Evolutionary conservation across 2,797 vertebrate genomes (phyloP).

Genomic region (Moxostoma hubbsi): DNA sequence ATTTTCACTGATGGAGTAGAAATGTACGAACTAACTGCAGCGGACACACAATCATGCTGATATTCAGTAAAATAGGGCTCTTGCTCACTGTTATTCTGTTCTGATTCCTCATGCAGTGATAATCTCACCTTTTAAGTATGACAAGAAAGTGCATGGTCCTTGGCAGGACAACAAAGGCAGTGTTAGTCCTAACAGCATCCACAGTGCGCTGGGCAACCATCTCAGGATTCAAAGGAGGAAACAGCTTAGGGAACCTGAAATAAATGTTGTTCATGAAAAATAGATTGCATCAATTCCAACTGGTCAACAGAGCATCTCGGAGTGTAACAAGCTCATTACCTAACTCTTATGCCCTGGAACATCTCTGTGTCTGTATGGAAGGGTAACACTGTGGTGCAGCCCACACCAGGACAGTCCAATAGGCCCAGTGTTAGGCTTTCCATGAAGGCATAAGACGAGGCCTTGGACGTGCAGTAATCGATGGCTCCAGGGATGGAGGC

Average conservation of each 20-base stretch:
- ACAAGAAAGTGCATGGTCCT: slow-evolving; percentile 97
- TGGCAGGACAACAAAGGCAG: slow-evolving; percentile 91
- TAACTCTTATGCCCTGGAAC: slow-evolving; percentile 69
- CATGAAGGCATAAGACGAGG: slow-evolving; percentile 96
- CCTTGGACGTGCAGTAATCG: slow-evolving; percentile 98
- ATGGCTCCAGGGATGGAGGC: slow-evolving; percentile 96
- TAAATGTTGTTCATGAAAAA: neutral
- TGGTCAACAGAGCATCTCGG: neutral
- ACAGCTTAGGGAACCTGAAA: slow-evolving; percentile 92
- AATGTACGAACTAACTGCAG: too few species aligned
- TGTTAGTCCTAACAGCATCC: slow-evolving; percentile 90
- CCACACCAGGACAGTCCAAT: slow-evolving; percentile 94
- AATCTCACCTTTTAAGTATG: slow-evolving; percentile 89
- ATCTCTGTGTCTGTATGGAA: slow-evolving; percentile 97
- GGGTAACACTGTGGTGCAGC: slow-evolving; percentile 93
- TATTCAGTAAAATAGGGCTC: too few species aligned
- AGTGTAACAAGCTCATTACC: slow-evolving; percentile 45
- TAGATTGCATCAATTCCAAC: neutral
- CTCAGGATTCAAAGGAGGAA: slow-evolving; percentile 95
- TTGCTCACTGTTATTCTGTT: neutral
- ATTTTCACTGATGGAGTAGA: too few species aligned
- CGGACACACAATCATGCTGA: too few species aligned
- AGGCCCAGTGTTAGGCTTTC: slow-evolving; percentile 96
- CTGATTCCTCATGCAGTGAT: neutral
- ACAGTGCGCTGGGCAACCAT: slow-evolving; percentile 92